Evolutionary conservation across 2,113 vertebrate genomes (phyloP).

Genomic region (Numida meleagris): DNA sequence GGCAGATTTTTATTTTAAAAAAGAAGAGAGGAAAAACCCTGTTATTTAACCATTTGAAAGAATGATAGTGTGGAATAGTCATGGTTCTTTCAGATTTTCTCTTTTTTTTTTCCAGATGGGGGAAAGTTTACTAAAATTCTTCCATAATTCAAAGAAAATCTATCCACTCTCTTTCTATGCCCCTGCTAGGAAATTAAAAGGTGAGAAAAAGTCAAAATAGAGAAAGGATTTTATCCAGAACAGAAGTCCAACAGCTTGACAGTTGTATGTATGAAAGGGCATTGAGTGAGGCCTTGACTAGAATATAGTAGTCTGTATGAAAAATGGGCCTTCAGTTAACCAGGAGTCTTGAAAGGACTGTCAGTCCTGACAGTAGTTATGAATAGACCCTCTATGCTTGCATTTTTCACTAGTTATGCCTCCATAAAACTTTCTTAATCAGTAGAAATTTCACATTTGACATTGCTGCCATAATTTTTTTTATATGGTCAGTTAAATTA

Average conservation of each 20-base stretch:
- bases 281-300: neutral
- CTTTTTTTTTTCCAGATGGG: neutral
- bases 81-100: neutral
- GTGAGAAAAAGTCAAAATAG: neutral
- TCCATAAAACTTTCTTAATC: slow-evolving; percentile 50
- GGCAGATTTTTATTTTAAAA: neutral
- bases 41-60: neutral
- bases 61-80: neutral
- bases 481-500: slow-evolving; percentile 6
- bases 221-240: slow-evolving; percentile 1
- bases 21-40: neutral
- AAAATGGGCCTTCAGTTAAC: slow-evolving; percentile 57
- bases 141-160: neutral
- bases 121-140: neutral
- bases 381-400: slow-evolving; percentile 8
- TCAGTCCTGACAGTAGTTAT: slow-evolving; percentile 37
- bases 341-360: slow-evolving; percentile 31
- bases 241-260: neutral
- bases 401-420: slow-evolving; percentile 42
- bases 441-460: slow-evolving; percentile 21
- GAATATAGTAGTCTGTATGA: slow-evolving; percentile 2
- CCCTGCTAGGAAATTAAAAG: neutral
- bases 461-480: slow-evolving; percentile 2
- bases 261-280: slow-evolving; percentile 15
- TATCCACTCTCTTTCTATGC: neutral